These are phyloP conservation scores for Synanthedon tipuliformis DNA, from an alignment of 2,888 invertebrate genomes.

Conservation along the genomic window DNA sequence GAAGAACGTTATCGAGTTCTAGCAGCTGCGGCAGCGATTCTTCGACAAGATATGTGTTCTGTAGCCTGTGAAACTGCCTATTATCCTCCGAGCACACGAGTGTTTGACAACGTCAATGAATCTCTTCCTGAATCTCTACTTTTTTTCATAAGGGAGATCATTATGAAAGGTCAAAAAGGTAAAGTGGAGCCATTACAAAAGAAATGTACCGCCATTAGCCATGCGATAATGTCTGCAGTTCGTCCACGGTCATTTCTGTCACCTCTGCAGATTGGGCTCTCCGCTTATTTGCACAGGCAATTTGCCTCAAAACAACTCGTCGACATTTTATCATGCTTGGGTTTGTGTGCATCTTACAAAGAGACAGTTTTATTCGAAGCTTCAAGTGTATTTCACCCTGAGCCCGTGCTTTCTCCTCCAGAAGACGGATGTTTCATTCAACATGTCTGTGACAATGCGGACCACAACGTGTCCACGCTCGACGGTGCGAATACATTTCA, in stretches of 20 bases:
- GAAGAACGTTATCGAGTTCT: no score
- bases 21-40: no score
- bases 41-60: no score
- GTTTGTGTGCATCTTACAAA: conserved; percentile 5
- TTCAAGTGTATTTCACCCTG: conserved; percentile 5
- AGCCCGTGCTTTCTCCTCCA: background rate
- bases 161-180: conserved; percentile 12
- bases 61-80: background rate
- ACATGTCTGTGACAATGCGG: background rate
- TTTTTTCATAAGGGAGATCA: background rate
- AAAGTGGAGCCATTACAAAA: conserved; percentile 20
- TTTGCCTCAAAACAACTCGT: conserved; percentile 4
- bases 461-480: conserved; percentile 1
- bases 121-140: background rate
- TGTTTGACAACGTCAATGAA: background rate
- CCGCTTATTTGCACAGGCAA: conserved; percentile 2
- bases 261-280: no score
- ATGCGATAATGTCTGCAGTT: conserved; percentile 21
- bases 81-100: background rate
- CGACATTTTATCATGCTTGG: conserved; percentile 4
- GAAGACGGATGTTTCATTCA: background rate
- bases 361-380: conserved; percentile 9
- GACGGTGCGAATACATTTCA: conserved; percentile 7
- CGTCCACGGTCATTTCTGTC: no score
- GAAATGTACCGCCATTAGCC: conserved; percentile 27